Evolutionary conservation across 2,797 vertebrate genomes (phyloP).

Genomic region (Melanogrammus aeglefinus): DNA sequence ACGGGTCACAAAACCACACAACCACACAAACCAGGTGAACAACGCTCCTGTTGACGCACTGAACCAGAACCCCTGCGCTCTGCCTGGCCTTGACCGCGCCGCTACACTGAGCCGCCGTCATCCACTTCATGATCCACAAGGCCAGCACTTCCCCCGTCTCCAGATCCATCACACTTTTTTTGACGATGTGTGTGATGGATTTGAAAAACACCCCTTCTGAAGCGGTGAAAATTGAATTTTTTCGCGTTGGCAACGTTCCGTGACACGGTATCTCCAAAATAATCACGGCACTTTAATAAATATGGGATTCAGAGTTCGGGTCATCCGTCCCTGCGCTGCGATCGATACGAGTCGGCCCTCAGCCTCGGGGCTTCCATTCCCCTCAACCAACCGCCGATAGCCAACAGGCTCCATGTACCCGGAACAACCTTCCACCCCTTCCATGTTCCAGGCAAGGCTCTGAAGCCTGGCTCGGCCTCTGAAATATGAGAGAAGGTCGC

Average conservation of each 20-base stretch:
- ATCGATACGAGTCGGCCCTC: constrained; percentile 10
- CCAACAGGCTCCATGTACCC: not conserved
- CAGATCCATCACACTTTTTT: not conserved
- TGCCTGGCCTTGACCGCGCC: too few species aligned
- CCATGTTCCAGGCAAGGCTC: constrained; percentile 19
- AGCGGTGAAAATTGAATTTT: not conserved
- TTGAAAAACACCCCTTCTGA: not conserved
- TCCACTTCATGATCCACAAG: not conserved
- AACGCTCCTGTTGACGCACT: too few species aligned
- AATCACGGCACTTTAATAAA: not conserved
- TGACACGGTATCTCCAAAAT: not conserved
- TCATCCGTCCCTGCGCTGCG: not conserved
- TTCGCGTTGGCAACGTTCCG: not conserved
- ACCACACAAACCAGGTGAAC: too few species aligned
- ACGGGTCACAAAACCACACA: too few species aligned
- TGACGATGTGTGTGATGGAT: not conserved
- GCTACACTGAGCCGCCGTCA: too few species aligned
- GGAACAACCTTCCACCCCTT: constrained; percentile 25
- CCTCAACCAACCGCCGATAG: not conserved
- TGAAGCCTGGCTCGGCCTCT: constrained; percentile 31
- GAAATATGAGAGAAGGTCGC: constrained; percentile 30
- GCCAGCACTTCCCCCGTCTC: not conserved
- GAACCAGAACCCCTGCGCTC: too few species aligned
- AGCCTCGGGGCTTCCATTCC: not conserved
- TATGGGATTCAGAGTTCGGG: not conserved